These are phyloP conservation scores for Trichonephila clavipes DNA, from an alignment of 1,140 invertebrate species.

Conservation along the genomic window DNA sequence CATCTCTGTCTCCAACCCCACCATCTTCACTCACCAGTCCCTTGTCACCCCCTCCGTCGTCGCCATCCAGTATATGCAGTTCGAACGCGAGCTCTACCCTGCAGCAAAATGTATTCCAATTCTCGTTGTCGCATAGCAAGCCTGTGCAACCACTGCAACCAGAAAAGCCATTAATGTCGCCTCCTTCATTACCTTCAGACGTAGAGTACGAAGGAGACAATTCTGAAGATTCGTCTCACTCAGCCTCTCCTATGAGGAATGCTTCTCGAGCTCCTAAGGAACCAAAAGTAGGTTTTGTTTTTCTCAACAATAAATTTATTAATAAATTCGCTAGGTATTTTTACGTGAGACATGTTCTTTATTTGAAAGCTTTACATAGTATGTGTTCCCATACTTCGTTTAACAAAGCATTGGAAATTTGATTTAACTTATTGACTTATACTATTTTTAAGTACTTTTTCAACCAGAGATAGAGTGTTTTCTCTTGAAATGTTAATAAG, in stretches of 20 bases:
- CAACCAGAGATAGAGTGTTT: too few relatives aligned
- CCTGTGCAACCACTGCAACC: slow-evolving; percentile 74
- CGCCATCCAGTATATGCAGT: slow-evolving; percentile 72
- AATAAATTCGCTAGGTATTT: too few relatives aligned
- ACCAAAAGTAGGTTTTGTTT: slow-evolving; percentile 10
- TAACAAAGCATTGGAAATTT: too few relatives aligned
- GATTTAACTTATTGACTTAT: too few relatives aligned
- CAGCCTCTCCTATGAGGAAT: slow-evolving; percentile 66
- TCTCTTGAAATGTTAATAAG: too few relatives aligned
- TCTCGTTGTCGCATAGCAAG: slow-evolving; percentile 77
- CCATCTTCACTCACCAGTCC: slow-evolving; percentile 77
- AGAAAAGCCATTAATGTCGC: slow-evolving; percentile 70
- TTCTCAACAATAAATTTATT: too few relatives aligned
- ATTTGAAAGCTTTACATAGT: too few relatives aligned
- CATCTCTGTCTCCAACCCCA: slow-evolving; percentile 72
- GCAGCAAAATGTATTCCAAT: slow-evolving; percentile 75
- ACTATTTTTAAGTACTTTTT: too few relatives aligned
- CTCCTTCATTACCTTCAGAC: slow-evolving; percentile 60
- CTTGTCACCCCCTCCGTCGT: slow-evolving; percentile 60
- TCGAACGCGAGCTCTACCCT: slow-evolving; percentile 62
- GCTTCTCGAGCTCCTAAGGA: not conserved
- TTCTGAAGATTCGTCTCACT: slow-evolving; percentile 67
- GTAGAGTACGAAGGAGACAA: slow-evolving; percentile 70
- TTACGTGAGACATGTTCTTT: too few relatives aligned
- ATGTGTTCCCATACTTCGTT: too few relatives aligned